A percentile compares a stretch with the other conserved stretches of the same genome.
phyloP scores from a whole-genome alignment of 2,113 vertebrate genomes.

The Rhinolophus sinicus region DNA sequence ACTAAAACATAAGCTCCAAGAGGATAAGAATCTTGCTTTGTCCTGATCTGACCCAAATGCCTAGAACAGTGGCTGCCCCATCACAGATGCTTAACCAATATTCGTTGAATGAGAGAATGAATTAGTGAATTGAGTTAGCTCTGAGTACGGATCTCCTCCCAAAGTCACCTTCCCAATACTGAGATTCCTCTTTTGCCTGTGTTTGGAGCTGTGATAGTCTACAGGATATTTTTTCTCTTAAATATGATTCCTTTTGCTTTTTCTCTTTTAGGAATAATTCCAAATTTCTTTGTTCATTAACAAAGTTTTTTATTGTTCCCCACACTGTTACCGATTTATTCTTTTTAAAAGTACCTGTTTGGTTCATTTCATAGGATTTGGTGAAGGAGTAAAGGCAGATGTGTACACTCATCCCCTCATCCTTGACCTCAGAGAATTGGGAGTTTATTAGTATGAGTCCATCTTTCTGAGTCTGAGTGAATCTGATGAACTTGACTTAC shows the following conservation, averaged over 20 bases:
- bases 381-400: neutral
- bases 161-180: neutral
- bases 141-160: neutral
- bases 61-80: neutral
- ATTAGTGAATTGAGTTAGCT: neutral
- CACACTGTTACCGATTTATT: neutral
- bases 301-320: neutral
- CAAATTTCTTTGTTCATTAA: neutral
- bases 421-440: neutral
- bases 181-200: neutral
- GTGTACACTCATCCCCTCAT: neutral
- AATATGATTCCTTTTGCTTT: neutral
- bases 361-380: neutral
- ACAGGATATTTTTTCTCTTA: neutral
- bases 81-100: neutral
- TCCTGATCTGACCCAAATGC: neutral
- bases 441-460: neutral
- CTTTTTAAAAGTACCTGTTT: neutral
- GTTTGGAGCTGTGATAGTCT: neutral
- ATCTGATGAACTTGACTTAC: neutral
- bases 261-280: neutral
- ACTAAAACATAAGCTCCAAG: neutral
- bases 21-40: neutral
- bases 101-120: neutral
- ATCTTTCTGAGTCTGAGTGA: neutral